Percentiles rank a stretch among this genome's conserved stretches.
phyloP scores from a whole-genome alignment of 2,888 invertebrate species.

The Apodemia duryi region DNA sequence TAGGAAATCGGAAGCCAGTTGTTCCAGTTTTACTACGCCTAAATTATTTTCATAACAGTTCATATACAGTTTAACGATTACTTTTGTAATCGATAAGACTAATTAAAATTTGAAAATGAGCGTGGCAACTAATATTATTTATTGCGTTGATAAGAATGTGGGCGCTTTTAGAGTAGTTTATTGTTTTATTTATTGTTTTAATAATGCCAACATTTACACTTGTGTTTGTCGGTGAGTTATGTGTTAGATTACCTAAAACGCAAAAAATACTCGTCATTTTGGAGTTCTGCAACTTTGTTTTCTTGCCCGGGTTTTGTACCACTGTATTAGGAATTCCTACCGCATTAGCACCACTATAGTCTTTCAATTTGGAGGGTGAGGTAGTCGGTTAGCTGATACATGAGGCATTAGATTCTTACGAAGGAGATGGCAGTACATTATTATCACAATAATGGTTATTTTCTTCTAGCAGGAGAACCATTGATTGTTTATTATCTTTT shows the following conservation, averaged over 20 bases:
- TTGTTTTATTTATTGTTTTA: slow-evolving; percentile 23
- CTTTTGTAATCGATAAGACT: slow-evolving; percentile 44
- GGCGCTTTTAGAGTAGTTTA: slow-evolving; percentile 16
- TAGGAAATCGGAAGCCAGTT: too few species aligned
- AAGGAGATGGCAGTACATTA: too few species aligned
- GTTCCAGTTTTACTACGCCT: background rate
- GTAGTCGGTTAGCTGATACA: too few species aligned
- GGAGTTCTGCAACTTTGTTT: background rate
- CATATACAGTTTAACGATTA: background rate
- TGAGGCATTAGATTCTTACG: too few species aligned
- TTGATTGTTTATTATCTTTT: too few species aligned
- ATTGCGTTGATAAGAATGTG: slow-evolving; percentile 28
- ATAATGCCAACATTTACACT: slow-evolving; percentile 41
- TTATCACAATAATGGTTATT: too few species aligned
- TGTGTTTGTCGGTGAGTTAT: slow-evolving; percentile 31
- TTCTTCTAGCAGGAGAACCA: too few species aligned
- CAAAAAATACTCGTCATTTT: background rate
- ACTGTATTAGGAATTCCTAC: too few species aligned
- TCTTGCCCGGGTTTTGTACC: too few species aligned
- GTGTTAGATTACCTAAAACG: background rate
- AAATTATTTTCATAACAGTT: background rate
- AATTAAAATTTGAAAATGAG: slow-evolving; percentile 64
- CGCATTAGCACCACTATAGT: too few species aligned
- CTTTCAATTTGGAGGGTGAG: too few species aligned
- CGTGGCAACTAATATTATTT: slow-evolving; percentile 43